Base-by-base conservation (phyloP, 2,797 vertebrate species). In the Paedocypris micromegethes region DNA sequence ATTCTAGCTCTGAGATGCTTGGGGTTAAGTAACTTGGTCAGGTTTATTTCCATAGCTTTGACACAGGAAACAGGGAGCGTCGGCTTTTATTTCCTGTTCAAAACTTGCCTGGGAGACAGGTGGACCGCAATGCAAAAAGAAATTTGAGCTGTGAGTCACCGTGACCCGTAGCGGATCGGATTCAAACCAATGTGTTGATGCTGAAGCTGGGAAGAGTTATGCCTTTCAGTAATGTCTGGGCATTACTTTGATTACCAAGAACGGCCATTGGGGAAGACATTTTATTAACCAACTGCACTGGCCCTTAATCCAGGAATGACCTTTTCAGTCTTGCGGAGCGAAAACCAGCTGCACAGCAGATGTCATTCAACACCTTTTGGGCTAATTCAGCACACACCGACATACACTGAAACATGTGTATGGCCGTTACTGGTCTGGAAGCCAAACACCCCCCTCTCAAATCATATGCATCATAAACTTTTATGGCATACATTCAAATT, bases 301-400 rank as follows among this genome's bases (percentile, higher is more conserved):
- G 79, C 84, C 84, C 84, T 83, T 82, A 48, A 83, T 82, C 58
- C 79, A 81, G 73, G 81, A 72, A 72, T 86, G 83, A 89, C 86
- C 86, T 87, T 86, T 82, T 58, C 49, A 62, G 76, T 77, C 76
- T 76, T 64, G 51, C 59, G 60, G 64, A 83, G 77, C 78, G 80
- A 77, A 83, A 80, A 83, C 83, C 81, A 81, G 84, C 83, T 87
- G 79, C 79, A 82, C 73, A 80, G 79, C 77, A 81, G 87, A 86
- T 88, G 87, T 88, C 85, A 87, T 84, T 85, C 84, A 87, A 83
- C 84, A 84, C 83, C 83, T 86, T 78, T 78, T 78, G 83, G 78
- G 83, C 82, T 80, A 72, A n/a, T 58, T 55, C 41, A 9, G 9
- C 44, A 2, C 69, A 54, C 55, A 64, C 58, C 49, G 72, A 66